Evolutionary conservation across 2,113 vertebrate species (phyloP), one percentile per base, ranked within the genome.

Genomic region (Scomber japonicus): DNA sequence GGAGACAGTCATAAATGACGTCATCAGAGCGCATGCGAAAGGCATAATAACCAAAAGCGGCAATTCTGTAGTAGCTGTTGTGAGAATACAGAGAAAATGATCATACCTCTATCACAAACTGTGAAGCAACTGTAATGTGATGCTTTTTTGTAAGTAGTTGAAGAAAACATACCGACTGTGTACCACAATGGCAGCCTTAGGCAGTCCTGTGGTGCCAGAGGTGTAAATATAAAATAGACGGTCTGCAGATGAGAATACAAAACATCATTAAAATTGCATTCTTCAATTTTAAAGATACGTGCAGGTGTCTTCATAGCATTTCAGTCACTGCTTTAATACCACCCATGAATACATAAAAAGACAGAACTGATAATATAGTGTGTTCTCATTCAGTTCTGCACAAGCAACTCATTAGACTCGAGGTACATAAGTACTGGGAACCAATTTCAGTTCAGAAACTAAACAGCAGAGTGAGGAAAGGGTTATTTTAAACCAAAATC

Each of bases 181-280:
- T 14, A 97, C 96, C 2, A 98, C 94, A 2, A 98, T 97, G 79
- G 97, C 96, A 3, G 97, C 97, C 74, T 97, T 98, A 55, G 97
- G 97, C 71, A 98, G 92, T 49, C 97, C 97, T 0, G 97, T 97
- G 10, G 97, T 97, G 16, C 97, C 97, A 0, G 97, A 98, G 0
- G 97, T 98, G 82, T 97, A 98, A 91, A 98, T 97, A 53, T 98
- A 98, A 93, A 97, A 97, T 49, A 97, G 95, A 0, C 95, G 95
- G 75, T 96, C 97, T 97, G 87, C 50, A 71, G 51, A 78, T 68
- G 48, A 69, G 27, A 80, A 78, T 35, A 59, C 4, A 77, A 55
- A 0, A 78, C 4, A 71, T 6, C 10, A 62, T 75, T 79, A 57
- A 3, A 75, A 68, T 24, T 24, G 31, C 51, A 67, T 11, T 14